phyloP scores from a whole-genome alignment of 2,797 vertebrate genomes.

The Arctocebus calabarensis region DNA sequence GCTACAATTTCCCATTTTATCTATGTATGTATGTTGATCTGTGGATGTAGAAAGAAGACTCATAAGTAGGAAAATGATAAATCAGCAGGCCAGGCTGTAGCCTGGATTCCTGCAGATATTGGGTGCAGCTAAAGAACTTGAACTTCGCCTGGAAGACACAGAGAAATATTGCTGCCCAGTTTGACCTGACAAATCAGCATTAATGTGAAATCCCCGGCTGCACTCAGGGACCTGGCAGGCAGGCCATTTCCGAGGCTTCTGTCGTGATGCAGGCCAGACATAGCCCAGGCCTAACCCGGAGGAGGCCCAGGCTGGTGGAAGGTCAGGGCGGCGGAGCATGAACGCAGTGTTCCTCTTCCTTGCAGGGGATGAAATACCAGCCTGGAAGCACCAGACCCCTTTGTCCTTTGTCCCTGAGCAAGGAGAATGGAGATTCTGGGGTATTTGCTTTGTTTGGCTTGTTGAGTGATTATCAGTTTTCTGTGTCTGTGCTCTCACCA shows the following conservation, averaged over 20 bases:
- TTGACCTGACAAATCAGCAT: not conserved
- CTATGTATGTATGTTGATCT: too few species aligned
- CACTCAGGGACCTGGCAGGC: not conserved
- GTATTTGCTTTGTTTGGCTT: not conserved
- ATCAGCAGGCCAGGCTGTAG: not conserved
- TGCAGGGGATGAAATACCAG: not conserved
- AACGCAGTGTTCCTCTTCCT: not conserved
- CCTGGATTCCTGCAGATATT: not conserved
- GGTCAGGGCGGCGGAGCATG: not conserved
- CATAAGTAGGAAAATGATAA: not conserved
- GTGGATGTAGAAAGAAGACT: not conserved
- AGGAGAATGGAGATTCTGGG: not conserved
- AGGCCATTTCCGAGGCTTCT: not conserved
- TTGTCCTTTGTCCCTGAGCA: constrained; percentile 37
- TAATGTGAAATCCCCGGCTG: not conserved
- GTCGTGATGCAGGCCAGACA: not conserved
- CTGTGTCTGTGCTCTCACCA: constrained; percentile 53
- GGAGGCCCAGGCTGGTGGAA: rapidly evolving
- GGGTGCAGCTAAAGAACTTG: not conserved
- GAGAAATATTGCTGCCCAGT: not conserved
- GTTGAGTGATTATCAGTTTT: constrained; percentile 64
- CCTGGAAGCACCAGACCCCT: not conserved
- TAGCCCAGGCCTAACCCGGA: not conserved
- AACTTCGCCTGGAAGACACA: constrained; percentile 17
- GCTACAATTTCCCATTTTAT: too few species aligned